A percentile compares a stretch with the other conserved stretches of the same genome.
Evolutionary conservation across 2,113 vertebrate species (phyloP).

Genomic region (Herpetotheres cachinnans): DNA sequence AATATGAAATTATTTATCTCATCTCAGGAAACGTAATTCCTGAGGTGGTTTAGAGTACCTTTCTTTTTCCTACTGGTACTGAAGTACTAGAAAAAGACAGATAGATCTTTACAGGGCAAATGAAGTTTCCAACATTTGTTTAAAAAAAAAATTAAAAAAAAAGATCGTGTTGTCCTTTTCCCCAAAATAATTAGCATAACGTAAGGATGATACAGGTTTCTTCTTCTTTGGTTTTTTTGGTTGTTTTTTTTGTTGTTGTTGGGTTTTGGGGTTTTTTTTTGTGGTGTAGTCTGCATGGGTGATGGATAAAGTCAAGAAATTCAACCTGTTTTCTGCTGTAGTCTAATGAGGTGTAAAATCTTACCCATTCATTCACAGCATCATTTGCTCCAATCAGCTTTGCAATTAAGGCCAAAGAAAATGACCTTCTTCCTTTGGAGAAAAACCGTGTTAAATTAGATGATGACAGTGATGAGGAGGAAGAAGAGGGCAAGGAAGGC

Average conservation of each 20-base stretch:
- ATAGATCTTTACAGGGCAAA: background rate
- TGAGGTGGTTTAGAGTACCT: background rate
- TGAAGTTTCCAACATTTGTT: background rate
- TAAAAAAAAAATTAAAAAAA: background rate
- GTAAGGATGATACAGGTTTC: background rate
- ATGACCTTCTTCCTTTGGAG: constrained; percentile 92
- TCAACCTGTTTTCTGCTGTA: background rate
- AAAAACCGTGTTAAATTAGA: constrained; percentile 94
- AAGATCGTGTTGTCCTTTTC: background rate
- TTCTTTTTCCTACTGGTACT: background rate
- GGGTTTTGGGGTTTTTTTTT: too few species aligned
- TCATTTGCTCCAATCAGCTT: constrained; percentile 97
- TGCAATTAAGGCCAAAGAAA: constrained; percentile 96
- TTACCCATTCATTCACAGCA: constrained; percentile 70
- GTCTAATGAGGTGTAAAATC: background rate
- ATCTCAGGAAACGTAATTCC: background rate
- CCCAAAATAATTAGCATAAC: background rate
- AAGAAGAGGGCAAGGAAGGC: constrained; percentile 79
- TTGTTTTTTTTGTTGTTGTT: too few species aligned
- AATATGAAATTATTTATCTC: background rate
- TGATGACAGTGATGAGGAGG: constrained; percentile 93
- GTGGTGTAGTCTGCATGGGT: background rate
- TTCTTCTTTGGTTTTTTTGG: too few species aligned
- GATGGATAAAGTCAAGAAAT: background rate
- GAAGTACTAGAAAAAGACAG: background rate